Base-by-base conservation (phyloP, 2,888 invertebrate species). In the Troides aeacus region DNA sequence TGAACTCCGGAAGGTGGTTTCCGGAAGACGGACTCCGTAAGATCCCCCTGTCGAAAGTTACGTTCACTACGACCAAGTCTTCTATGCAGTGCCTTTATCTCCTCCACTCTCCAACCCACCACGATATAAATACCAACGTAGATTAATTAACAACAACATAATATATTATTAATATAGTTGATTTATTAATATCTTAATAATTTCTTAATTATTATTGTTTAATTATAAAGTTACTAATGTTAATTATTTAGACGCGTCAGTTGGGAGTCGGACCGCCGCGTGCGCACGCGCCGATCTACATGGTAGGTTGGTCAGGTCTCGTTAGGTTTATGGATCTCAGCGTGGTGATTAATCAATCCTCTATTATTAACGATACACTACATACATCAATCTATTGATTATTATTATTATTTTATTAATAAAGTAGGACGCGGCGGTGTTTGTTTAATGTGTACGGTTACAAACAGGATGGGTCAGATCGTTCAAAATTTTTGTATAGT, bases 281-380 rank as follows among this genome's bases (percentile, higher is more conserved):
- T 10, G 39, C 7, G 5, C 17, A 12, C 36, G 46, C 18, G 21
- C 30, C 46, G 21, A 50, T 72, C 74, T 71, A 76, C 78, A 71
- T 72, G 75, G 79, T 77, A 74, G 74, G 74, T 73, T 71, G 72
- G 73, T 21, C 12, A 64, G 56, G 68, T 58, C 69, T 65, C 60
- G 66, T 71, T 76, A 76, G 75, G 68, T 66, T 69, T 74, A 71
- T 73, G 71, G 76, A 74, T 76, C 76, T 76, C 75, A 76, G 71
- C 64, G 72, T 68, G 71, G 30, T 30, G 7, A 10, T 72, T 66
- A 72, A 62, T 72, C 66, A 70, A 71, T 69, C 64, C 64, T 70
- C 66, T 65, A 17, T 53, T 66, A 71, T 71, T 57, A 62, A 65
- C 57, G 36, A 67, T 10, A 67, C 62, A 53, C 5, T 30, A 62